Conservation (phyloP, 92 coral and sea anemone species). For the Hydrozoanthus gracilis region DNA sequence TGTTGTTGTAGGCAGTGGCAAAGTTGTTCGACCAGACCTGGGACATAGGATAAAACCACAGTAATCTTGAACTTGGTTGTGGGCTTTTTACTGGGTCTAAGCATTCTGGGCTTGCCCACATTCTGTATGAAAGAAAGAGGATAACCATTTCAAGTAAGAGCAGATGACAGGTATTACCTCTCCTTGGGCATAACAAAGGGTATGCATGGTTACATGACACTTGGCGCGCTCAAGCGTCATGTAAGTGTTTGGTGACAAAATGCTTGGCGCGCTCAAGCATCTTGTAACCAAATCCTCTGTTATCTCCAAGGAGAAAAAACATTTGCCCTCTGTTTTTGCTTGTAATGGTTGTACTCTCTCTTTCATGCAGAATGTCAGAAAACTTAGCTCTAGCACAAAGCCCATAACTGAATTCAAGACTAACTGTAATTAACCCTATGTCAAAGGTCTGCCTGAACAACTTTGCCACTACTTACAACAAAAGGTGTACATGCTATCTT, state of each 20-base stretch:
- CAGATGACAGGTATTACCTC: constrained; percentile 8
- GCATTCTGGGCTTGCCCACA: constrained; percentile 9
- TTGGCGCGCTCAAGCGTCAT: constrained; percentile 27
- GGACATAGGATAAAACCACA: constrained; percentile 21
- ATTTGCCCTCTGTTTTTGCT: constrained; percentile 12
- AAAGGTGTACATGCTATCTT: constrained; percentile 14
- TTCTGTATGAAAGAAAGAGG: constrained; percentile 15
- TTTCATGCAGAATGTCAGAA: constrained; percentile 11
- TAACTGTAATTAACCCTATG: not conserved
- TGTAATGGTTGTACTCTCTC: constrained; percentile 15
- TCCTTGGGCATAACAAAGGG: constrained; percentile 13
- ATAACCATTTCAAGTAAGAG: constrained; percentile 18
- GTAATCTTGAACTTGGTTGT: constrained; percentile 9
- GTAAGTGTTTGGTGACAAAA: constrained; percentile 6
- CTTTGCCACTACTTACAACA: constrained; percentile 19
- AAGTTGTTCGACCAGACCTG: constrained; percentile 18
- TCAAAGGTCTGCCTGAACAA: constrained; percentile 13
- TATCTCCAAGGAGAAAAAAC: not conserved
- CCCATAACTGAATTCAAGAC: not conserved
- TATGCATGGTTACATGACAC: not conserved
- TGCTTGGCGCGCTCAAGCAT: constrained; percentile 17
- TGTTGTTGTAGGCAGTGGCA: constrained; percentile 27
- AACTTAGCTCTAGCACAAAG: not conserved
- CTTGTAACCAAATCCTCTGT: constrained; percentile 7
- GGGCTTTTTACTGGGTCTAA: constrained; percentile 10